Percentiles rank a stretch among this genome's conserved stretches.
These are phyloP conservation scores for Eolophus roseicapilla DNA, from an alignment of 2,113 vertebrate genomes.

Conservation along the genomic window DNA sequence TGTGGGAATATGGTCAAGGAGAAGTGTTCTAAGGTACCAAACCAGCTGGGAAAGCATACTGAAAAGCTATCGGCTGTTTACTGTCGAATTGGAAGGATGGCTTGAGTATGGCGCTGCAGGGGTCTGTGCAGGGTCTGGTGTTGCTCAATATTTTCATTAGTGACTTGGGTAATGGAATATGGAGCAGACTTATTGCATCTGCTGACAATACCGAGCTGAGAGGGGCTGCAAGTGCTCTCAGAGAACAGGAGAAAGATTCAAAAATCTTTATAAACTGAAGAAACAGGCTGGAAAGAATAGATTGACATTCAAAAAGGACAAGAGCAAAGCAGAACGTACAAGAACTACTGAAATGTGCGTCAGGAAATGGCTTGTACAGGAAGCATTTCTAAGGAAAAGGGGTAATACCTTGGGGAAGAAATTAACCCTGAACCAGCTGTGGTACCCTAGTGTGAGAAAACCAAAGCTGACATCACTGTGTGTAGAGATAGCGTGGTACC, in stretches of 20 bases:
- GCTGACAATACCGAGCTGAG: background rate
- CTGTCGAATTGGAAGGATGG: background rate
- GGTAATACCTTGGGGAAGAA: background rate
- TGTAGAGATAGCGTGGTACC: background rate
- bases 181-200: background rate
- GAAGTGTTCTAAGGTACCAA: background rate
- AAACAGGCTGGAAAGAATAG: background rate
- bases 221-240: slow-evolving; percentile 15
- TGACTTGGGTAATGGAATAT: background rate
- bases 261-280: background rate
- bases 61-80: background rate
- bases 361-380: background rate
- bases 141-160: slow-evolving; percentile 22
- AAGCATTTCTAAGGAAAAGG: background rate
- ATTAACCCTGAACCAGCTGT: background rate
- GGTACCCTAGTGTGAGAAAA: background rate
- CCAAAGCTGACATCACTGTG: background rate
- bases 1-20: background rate
- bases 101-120: background rate
- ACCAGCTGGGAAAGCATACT: background rate
- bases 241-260: background rate
- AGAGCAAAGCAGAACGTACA: background rate
- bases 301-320: background rate
- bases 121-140: background rate
- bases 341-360: background rate